These are phyloP conservation scores for Dasypus novemcinctus DNA, from an alignment of 2,113 vertebrate species.

Conservation along the genomic window DNA sequence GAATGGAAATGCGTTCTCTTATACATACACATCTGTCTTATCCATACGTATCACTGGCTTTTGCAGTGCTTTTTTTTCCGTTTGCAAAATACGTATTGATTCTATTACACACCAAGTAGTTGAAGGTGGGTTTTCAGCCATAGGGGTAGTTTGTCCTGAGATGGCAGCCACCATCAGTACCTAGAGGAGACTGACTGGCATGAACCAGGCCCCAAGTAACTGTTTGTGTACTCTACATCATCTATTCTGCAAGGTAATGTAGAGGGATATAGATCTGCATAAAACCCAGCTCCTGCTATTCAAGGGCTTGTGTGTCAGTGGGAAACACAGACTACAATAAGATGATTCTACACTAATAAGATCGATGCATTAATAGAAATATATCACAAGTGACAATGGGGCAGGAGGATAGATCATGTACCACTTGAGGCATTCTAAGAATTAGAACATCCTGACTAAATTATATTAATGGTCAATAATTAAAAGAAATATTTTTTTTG, in stretches of 20 bases:
- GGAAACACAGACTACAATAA: neutral
- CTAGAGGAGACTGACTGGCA: too few species aligned
- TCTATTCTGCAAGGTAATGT: neutral
- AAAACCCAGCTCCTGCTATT: neutral
- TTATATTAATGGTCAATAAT: constrained; percentile 51
- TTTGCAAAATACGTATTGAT: neutral
- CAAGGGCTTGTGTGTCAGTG: neutral
- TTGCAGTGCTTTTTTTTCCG: neutral
- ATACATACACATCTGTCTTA: neutral
- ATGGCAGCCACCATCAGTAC: too few species aligned
- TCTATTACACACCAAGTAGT: neutral
- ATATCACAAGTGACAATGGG: neutral
- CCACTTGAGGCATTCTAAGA: neutral
- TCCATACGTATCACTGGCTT: neutral
- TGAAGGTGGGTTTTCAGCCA: neutral
- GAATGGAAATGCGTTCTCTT: neutral
- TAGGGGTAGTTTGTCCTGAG: neutral
- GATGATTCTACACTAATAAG: neutral
- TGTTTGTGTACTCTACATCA: neutral
- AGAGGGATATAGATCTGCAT: neutral
- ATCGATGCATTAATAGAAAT: neutral
- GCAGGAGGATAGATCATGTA: neutral
- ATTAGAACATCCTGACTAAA: constrained; percentile 28
- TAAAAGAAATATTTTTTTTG: constrained; percentile 44
- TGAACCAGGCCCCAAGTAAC: neutral